A percentile compares a stretch with the other conserved stretches of the same genome.
These are phyloP conservation scores for Puffinus mauretanicus DNA, from an alignment of 2,113 vertebrate genomes.

Conservation along the genomic window DNA sequence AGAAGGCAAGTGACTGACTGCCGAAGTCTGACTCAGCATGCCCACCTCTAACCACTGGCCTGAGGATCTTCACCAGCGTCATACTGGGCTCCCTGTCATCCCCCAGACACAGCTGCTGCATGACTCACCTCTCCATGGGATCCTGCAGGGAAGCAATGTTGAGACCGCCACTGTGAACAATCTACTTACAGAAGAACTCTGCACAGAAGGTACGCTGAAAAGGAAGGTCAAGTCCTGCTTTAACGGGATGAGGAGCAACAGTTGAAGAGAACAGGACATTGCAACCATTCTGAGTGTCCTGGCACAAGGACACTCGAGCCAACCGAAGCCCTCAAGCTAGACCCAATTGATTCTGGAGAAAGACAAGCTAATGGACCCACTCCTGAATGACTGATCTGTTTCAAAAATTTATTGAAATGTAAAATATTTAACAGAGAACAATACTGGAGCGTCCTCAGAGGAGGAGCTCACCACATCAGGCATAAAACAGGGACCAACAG, in stretches of 20 bases:
- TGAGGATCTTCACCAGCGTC: not conserved
- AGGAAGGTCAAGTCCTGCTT: not conserved
- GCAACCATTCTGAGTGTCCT: not conserved
- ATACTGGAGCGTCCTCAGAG: not conserved
- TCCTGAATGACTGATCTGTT: not conserved
- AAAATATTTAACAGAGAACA: constrained; percentile 22
- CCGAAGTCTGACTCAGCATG: not conserved
- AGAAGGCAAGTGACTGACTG: not conserved
- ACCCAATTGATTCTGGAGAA: not conserved
- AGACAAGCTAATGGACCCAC: not conserved
- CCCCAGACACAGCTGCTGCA: not conserved
- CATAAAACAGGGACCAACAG: not conserved
- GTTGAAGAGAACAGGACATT: not conserved
- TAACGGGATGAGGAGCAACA: not conserved
- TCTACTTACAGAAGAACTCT: not conserved
- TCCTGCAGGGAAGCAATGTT: not conserved
- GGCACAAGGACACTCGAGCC: not conserved
- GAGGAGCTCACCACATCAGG: not conserved
- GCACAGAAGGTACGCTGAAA: not conserved
- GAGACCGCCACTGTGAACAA: not conserved
- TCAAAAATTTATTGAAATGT: constrained; percentile 43
- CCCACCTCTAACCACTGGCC: not conserved
- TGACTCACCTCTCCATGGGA: not conserved
- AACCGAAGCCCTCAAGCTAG: not conserved
- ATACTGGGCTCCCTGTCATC: not conserved